Evolutionary conservation across 2,113 vertebrate genomes (phyloP).

Genomic region (Symphodus melops): DNA sequence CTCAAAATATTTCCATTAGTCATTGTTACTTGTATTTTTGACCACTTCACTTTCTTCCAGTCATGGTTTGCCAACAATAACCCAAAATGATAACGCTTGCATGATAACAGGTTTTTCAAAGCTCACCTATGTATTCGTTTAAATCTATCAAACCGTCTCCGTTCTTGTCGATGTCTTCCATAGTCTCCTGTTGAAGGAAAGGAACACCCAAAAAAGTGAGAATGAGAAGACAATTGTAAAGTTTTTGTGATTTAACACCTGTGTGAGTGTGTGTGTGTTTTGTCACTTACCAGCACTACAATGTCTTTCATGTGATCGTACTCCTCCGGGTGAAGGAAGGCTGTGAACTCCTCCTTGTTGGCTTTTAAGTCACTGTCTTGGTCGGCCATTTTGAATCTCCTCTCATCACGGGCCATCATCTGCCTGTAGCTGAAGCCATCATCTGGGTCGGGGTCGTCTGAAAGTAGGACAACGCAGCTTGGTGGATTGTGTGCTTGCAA

Average conservation of each 20-base stretch:
- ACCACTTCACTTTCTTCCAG: background rate
- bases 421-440: constrained; percentile 97
- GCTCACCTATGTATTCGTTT: constrained; percentile 96
- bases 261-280: background rate
- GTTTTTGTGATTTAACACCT: background rate
- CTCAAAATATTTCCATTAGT: background rate
- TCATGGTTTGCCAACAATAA: background rate
- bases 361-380: constrained; percentile 88
- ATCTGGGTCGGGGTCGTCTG: constrained; percentile 94
- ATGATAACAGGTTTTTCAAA: background rate
- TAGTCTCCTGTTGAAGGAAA: constrained; percentile 88
- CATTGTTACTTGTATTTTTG: background rate
- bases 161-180: constrained; percentile 99
- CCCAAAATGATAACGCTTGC: accelerated
- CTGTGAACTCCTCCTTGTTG: constrained; percentile 96
- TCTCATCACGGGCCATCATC: constrained; percentile 96
- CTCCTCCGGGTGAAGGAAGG: constrained; percentile 97
- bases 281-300: constrained; percentile 89
- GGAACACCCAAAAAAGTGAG: background rate
- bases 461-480: constrained; percentile 20
- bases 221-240: background rate
- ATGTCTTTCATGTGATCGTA: constrained; percentile 99
- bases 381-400: constrained; percentile 95
- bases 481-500: background rate
- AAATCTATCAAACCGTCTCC: constrained; percentile 96